Evolutionary conservation across 2,888 invertebrate species (phyloP), one percentile per base, ranked within the genome.

Genomic region (Epirrhoe alternata): DNA sequence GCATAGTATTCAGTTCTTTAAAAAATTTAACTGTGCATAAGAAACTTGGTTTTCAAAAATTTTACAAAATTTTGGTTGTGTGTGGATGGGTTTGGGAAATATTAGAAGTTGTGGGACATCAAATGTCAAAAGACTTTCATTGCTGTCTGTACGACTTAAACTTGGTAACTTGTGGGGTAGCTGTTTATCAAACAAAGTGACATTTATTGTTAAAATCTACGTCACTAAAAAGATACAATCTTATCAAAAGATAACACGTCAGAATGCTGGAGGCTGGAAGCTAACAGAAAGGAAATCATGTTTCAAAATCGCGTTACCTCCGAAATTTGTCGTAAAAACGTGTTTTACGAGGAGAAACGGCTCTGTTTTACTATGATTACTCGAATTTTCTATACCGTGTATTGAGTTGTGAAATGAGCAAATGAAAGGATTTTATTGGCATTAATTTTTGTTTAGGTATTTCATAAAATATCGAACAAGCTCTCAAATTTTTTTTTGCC

Each of bases 281-380:
- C 67, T 69, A 75, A 74, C 69, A 71, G 66, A 60, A 69, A 71
- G 67, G 68, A 71, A 69, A 76, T 70, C 77, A 72, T 71, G 76
- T 78, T 78, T 77, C 76, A 73, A 83, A 83, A 85, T 84, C 81
- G 76, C 70, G 80, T 85, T 84, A 85, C 81, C 81, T 75, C 66
- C 63, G 77, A 83, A 85, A 84, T 84, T 84, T 78, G 80, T 79
- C 85, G 79, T 85, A 84, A 85, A 84, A 84, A 79, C 77, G 75
- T 77, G 74, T 79, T 85, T 85, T 83, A 83, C 75, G 80, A 73
- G 74, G 59, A 61, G 52, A 71, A 68, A 65, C 67, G 69, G 71
- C 71, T 72, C 73, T 65, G 71, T 70, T 65, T 68, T 76, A 73
- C 76, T 68, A 74, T 74, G 72, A 73, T 67, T 74, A 73, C 75